Conservation (phyloP, 2,888 invertebrate genomes). For the Asteroscopus sphinx region DNA sequence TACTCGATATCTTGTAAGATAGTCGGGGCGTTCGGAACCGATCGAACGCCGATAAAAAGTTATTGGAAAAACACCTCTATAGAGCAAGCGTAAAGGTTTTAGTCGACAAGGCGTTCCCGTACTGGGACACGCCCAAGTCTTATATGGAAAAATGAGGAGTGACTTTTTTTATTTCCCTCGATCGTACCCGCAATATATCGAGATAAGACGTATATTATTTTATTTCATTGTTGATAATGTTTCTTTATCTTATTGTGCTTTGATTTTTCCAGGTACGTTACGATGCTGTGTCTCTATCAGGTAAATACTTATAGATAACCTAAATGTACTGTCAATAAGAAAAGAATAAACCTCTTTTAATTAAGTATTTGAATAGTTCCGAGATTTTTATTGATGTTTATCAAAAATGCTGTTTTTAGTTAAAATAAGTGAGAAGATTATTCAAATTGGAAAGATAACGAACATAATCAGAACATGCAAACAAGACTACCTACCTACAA, state of each 20-base stretch:
- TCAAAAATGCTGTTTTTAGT: slow-evolving; percentile 10
- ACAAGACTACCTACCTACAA: slow-evolving; percentile 23
- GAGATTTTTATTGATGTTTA: slow-evolving; percentile 48
- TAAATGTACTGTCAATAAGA: slow-evolving; percentile 41
- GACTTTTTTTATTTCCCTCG: slow-evolving; percentile 79
- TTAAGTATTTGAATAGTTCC: slow-evolving; percentile 15
- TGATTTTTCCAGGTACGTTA: slow-evolving; percentile 79
- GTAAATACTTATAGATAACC: slow-evolving; percentile 72
- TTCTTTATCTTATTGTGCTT: slow-evolving; percentile 58
- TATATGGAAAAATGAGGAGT: slow-evolving; percentile 84
- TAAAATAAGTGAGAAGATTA: slow-evolving; percentile 19
- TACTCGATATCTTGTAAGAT: slow-evolving; percentile 89
- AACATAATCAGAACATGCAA: slow-evolving; percentile 34
- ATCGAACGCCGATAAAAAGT: slow-evolving; percentile 84
- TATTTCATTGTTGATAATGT: slow-evolving; percentile 70
- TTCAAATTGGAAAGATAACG: slow-evolving; percentile 51
- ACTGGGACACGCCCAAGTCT: slow-evolving; percentile 84
- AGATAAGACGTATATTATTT: slow-evolving; percentile 73
- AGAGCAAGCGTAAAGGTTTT: slow-evolving; percentile 77
- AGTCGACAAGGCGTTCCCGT: slow-evolving; percentile 80
- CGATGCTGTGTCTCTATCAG: slow-evolving; percentile 81
- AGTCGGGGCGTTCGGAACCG: slow-evolving; percentile 88
- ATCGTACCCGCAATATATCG: slow-evolving; percentile 69
- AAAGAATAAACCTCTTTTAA: slow-evolving; percentile 26
- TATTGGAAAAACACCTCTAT: slow-evolving; percentile 88